These are phyloP conservation scores for Apamea anceps DNA, from an alignment of 2,888 invertebrate genomes.

Conservation along the genomic window DNA sequence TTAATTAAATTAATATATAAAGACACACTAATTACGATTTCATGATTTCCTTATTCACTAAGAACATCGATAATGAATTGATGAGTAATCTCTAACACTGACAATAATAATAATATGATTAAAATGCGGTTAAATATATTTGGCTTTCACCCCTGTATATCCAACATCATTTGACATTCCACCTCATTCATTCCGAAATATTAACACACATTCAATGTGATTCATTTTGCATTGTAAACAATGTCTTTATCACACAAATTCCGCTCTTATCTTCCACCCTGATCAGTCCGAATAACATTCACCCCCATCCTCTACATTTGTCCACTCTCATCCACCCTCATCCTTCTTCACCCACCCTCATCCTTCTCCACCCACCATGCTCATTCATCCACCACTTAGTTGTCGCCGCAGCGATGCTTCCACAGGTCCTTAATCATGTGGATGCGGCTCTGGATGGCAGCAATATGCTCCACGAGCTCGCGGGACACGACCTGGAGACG, in stretches of 20 bases:
- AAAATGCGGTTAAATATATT: constrained; percentile 31
- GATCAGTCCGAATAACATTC: constrained; percentile 14
- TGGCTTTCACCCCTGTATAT: constrained; percentile 50
- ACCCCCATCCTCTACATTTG: neutral
- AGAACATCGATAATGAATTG: constrained; percentile 16
- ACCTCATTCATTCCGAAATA: neutral
- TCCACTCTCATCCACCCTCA: neutral
- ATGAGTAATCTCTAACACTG: constrained; percentile 33
- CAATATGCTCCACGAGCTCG: constrained; percentile 54
- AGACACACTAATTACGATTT: constrained; percentile 27
- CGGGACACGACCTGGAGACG: constrained; percentile 51
- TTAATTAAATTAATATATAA: constrained; percentile 4
- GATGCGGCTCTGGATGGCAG: constrained; percentile 59
- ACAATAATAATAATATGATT: constrained; percentile 31
- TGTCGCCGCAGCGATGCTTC: constrained; percentile 61
- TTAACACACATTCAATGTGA: constrained; percentile 22
- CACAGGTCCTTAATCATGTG: constrained; percentile 63
- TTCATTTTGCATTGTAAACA: neutral
- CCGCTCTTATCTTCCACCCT: constrained; percentile 15
- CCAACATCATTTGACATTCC: constrained; percentile 20
- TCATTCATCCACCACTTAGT: constrained; percentile 24
- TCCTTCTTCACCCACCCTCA: neutral
- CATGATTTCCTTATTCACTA: constrained; percentile 30
- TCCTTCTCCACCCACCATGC: neutral
- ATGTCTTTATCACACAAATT: constrained; percentile 10